These are phyloP conservation scores for Drosophila busckii DNA, from an alignment of 1,140 invertebrate genomes.

Conservation along the genomic window DNA sequence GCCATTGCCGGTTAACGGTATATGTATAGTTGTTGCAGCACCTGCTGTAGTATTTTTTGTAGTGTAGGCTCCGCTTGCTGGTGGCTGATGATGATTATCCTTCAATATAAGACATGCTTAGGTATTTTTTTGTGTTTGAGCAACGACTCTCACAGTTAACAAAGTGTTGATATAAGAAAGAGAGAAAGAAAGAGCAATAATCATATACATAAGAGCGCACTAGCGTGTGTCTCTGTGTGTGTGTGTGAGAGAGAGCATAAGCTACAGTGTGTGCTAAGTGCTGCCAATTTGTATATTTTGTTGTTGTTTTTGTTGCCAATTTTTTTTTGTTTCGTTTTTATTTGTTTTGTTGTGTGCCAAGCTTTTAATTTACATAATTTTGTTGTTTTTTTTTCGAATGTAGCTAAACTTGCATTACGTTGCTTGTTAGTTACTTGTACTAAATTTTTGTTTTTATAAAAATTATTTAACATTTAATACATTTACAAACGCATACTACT, in stretches of 20 bases:
- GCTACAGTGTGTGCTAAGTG: constrained; percentile 10
- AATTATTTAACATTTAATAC: constrained; percentile 68
- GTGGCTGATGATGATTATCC: constrained; percentile 65
- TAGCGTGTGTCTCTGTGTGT: neutral
- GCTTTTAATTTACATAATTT: no score
- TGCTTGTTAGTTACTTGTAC: constrained; percentile 66
- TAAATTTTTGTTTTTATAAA: constrained; percentile 43
- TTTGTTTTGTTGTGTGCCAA: no score
- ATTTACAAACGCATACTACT: constrained; percentile 55
- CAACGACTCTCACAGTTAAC: constrained; percentile 17
- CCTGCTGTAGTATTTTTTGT: constrained; percentile 42
- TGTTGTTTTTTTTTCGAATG: neutral
- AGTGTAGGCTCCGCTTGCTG: constrained; percentile 63
- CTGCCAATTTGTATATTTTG: constrained; percentile 23
- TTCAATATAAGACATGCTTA: constrained; percentile 62
- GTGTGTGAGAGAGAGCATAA: constrained; percentile 2
- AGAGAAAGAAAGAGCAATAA: constrained; percentile 10
- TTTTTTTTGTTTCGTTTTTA: constrained; percentile 20
- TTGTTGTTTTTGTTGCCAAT: constrained; percentile 43
- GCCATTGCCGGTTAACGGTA: constrained; percentile 83
- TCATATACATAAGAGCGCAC: constrained; percentile 24
- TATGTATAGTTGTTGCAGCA: constrained; percentile 71
- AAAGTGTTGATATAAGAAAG: constrained; percentile 3
- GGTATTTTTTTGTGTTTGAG: constrained; percentile 31
- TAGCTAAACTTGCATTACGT: no score